Conservation (phyloP, 2,113 vertebrate genomes). For the Clarias macrocephalus region DNA sequence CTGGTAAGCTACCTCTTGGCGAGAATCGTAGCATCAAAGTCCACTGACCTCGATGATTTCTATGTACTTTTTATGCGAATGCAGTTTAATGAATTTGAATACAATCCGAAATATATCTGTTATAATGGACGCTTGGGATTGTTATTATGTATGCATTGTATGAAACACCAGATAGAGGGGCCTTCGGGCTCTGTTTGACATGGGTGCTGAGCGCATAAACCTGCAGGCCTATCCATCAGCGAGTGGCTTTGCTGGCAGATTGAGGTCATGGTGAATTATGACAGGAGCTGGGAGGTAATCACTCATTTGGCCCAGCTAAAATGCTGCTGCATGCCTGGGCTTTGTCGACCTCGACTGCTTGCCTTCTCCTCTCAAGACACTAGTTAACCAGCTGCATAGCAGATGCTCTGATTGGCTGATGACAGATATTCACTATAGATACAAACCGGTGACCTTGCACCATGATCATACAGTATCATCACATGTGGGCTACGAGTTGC, state of each 20-base stretch:
- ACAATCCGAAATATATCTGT: not conserved
- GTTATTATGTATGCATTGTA: constrained; percentile 51
- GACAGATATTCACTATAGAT: constrained; percentile 61
- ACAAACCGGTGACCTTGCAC: constrained; percentile 63
- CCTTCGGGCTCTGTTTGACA: constrained; percentile 68
- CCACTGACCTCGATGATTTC: not conserved
- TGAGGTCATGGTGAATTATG: constrained; percentile 82
- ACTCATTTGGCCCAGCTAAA: constrained; percentile 67
- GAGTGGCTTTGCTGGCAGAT: constrained; percentile 70
- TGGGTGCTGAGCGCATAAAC: constrained; percentile 64
- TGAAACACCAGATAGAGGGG: constrained; percentile 65
- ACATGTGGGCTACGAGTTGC: constrained; percentile 2
- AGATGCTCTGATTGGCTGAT: constrained; percentile 49
- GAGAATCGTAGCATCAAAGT: too few species aligned
- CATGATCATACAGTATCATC: constrained; percentile 1
- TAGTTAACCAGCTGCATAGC: constrained; percentile 60
- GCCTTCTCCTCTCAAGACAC: constrained; percentile 58
- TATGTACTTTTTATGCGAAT: not conserved
- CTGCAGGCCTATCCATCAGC: constrained; percentile 72
- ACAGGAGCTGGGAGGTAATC: constrained; percentile 73
- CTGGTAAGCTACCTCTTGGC: too few species aligned
- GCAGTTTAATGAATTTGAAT: not conserved
- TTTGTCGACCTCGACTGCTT: constrained; percentile 67
- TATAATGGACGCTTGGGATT: not conserved
- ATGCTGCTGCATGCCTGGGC: constrained; percentile 51